These are phyloP conservation scores for Catamblyrhynchus diadema DNA, from an alignment of 2,797 vertebrate species.

Conservation along the genomic window DNA sequence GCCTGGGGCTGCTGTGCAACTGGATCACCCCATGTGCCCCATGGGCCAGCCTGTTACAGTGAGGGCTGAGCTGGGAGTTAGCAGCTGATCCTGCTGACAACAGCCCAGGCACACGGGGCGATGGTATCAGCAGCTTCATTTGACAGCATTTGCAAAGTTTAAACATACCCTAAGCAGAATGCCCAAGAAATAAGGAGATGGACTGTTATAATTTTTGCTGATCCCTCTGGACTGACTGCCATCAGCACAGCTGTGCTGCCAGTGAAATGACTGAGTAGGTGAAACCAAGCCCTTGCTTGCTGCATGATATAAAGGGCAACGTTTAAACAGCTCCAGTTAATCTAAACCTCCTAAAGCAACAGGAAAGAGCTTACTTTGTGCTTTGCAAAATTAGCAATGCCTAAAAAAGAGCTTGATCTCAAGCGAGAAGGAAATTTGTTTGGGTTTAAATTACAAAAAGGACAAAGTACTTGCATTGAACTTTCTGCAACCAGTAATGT, in stretches of 20 bases:
- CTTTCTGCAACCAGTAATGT: background rate
- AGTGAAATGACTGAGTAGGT: background rate
- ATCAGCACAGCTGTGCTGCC: background rate
- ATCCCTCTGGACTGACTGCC: background rate
- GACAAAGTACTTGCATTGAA: background rate
- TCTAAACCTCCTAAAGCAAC: background rate
- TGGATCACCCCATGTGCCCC: rapidly evolving
- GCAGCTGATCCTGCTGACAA: background rate
- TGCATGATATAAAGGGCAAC: background rate
- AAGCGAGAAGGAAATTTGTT: background rate
- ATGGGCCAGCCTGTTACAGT: background rate
- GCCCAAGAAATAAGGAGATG: background rate
- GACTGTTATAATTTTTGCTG: background rate
- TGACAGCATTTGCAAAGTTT: background rate
- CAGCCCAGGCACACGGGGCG: background rate
- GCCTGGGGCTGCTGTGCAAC: background rate
- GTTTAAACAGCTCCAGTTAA: background rate
- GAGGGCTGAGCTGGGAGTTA: background rate
- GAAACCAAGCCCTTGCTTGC: background rate
- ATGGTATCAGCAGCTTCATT: background rate
- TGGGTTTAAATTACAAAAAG: background rate
- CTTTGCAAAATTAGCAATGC: background rate
- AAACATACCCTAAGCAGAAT: background rate
- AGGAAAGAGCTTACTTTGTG: background rate
- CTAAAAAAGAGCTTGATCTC: background rate